phyloP scores from a whole-genome alignment of 2,113 vertebrate species.

The Xiphophorus hellerii region DNA sequence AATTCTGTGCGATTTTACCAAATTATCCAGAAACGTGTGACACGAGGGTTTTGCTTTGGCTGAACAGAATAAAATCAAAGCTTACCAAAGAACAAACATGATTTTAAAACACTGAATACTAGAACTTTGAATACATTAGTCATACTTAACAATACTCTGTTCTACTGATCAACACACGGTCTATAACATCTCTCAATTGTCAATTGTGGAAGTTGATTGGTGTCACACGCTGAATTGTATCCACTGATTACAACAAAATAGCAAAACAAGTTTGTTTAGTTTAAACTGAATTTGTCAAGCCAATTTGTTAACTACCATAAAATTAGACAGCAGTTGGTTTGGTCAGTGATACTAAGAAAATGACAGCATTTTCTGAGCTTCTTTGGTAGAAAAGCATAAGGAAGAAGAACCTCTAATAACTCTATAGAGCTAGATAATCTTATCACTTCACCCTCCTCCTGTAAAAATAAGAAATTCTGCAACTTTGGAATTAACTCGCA shows the following conservation, averaged over 20 bases:
- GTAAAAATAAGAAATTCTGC: too few relatives aligned
- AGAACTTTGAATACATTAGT: not conserved
- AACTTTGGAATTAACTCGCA: not conserved
- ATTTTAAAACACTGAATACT: not conserved
- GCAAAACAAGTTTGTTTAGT: not conserved
- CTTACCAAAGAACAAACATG: not conserved
- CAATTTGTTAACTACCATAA: not conserved
- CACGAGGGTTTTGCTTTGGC: not conserved
- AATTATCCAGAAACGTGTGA: not conserved
- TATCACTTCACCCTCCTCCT: too few relatives aligned
- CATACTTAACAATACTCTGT: not conserved
- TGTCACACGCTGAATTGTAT: not conserved
- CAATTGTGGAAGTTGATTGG: not conserved
- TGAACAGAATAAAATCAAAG: not conserved
- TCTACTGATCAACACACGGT: not conserved
- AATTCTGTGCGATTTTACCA: too few relatives aligned
- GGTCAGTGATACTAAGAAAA: not conserved
- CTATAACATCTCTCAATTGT: not conserved
- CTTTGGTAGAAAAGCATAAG: too few relatives aligned
- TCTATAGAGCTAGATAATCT: too few relatives aligned
- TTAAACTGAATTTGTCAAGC: not conserved
- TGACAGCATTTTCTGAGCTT: not conserved
- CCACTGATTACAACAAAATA: not conserved
- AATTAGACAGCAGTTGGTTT: not conserved
- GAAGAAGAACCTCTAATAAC: too few relatives aligned